A percentile compares a stretch with the other conserved stretches of the same genome.
phyloP scores from a whole-genome alignment of 2,888 invertebrate genomes.

The Platerodrilus igneus region DNA sequence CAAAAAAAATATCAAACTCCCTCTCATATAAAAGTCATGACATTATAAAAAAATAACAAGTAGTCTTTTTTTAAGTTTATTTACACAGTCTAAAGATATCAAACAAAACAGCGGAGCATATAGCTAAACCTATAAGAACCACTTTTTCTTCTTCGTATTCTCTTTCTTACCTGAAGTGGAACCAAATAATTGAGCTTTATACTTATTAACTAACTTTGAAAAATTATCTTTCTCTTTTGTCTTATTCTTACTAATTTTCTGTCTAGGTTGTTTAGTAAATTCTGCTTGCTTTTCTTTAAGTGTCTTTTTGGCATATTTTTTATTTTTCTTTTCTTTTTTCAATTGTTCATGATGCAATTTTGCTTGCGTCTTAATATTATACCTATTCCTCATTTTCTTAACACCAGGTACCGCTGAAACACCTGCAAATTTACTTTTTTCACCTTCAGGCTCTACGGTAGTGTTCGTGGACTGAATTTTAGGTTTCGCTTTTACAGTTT shows the following conservation, averaged over 20 bases:
- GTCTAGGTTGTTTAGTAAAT: conserved; percentile 54
- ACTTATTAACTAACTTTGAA: conserved; percentile 50
- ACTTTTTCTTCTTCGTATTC: conserved; percentile 40
- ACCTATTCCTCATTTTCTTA: conserved; percentile 64
- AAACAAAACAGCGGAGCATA: too few species aligned
- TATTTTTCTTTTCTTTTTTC: conserved; percentile 63
- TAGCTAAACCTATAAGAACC: too few species aligned
- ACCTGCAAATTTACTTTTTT: conserved; percentile 56
- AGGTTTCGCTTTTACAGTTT: conserved; percentile 33
- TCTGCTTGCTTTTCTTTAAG: conserved; percentile 53
- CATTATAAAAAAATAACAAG: too few species aligned
- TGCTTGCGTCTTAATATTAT: conserved; percentile 66
- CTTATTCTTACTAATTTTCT: conserved; percentile 50
- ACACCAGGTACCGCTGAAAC: conserved; percentile 63
- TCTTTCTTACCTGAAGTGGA: conserved; percentile 11
- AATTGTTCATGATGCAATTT: conserved; percentile 62
- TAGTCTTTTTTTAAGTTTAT: too few species aligned
- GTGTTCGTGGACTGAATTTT: conserved; percentile 31
- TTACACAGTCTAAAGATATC: too few species aligned
- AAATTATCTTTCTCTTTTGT: conserved; percentile 47
- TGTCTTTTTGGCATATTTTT: conserved; percentile 54
- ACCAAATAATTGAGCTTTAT: conserved; percentile 43
- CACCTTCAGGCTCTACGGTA: conserved; percentile 24
- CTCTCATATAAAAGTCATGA: too few species aligned
- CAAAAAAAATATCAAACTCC: too few species aligned